Evolutionary conservation across 1,140 invertebrate genomes (phyloP).

Genomic region (Helicoverpa armigera): DNA sequence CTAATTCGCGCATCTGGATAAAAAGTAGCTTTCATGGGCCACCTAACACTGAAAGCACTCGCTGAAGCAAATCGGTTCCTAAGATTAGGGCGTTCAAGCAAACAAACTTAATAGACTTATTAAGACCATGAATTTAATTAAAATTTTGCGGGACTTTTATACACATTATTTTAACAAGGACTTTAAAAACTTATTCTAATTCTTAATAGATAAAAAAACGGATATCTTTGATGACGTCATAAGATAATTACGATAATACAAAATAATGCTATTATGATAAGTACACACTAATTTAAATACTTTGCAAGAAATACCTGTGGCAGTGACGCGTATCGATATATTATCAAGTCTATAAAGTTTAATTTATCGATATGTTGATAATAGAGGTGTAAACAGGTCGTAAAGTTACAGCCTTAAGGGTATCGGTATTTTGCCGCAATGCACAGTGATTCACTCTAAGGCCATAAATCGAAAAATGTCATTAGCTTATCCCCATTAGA

Average conservation of each 20-base stretch:
- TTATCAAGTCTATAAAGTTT: neutral
- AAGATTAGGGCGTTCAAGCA: too few species aligned
- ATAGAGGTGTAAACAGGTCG: neutral
- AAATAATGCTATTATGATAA: neutral
- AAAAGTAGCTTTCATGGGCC: too few species aligned
- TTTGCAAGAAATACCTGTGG: neutral
- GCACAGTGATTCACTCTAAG: too few species aligned
- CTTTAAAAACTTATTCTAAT: neutral
- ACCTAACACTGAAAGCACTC: too few species aligned
- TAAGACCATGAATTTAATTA: too few species aligned
- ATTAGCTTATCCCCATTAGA: too few species aligned
- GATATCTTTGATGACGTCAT: neutral
- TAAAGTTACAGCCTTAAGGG: neutral
- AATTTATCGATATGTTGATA: neutral
- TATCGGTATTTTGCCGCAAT: constrained; percentile 13
- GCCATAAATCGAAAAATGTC: too few species aligned
- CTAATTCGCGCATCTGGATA: too few species aligned
- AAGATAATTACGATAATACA: constrained; percentile 2
- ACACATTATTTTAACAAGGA: too few species aligned
- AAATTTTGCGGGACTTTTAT: too few species aligned
- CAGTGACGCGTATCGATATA: neutral
- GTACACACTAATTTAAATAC: neutral
- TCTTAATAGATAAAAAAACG: neutral
- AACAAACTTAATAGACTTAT: too few species aligned
- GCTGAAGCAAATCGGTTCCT: too few species aligned